phyloP scores from a whole-genome alignment of 1,140 invertebrate genomes.

The Nephotettix cincticeps region DNA sequence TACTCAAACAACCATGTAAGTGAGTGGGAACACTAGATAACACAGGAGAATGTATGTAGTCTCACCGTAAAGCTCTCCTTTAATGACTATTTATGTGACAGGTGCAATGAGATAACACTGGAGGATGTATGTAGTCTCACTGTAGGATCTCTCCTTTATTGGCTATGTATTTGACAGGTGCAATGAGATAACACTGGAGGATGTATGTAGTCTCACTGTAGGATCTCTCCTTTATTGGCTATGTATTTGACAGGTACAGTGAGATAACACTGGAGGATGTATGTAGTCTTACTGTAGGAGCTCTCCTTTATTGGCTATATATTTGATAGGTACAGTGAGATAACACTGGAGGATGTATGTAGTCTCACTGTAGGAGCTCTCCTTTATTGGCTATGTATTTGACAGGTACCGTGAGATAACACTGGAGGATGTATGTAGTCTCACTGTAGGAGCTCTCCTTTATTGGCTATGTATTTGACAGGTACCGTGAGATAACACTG shows the following conservation, averaged over 20 bases:
- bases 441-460: constrained; percentile 32
- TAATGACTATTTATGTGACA: too few relatives aligned
- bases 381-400: constrained; percentile 32
- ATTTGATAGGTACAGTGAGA: too few relatives aligned
- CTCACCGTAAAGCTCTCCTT: constrained; percentile 33
- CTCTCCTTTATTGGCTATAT: background rate
- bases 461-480: constrained; percentile 34
- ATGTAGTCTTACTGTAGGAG: background rate
- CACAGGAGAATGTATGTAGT: too few relatives aligned
- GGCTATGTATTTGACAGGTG: constrained; percentile 36
- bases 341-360: too few relatives aligned
- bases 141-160: constrained; percentile 34
- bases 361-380: too few relatives aligned
- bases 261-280: constrained; percentile 35
- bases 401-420: too few relatives aligned
- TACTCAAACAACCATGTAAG: too few relatives aligned
- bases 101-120: too few relatives aligned
- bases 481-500: constrained; percentile 36
- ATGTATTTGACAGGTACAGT: constrained; percentile 33
- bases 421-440: too few relatives aligned
- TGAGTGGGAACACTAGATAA: too few relatives aligned
- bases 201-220: constrained; percentile 22
- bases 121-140: too few relatives aligned
- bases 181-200: constrained; percentile 33
- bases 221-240: constrained; percentile 19